Evolutionary conservation across 2,797 vertebrate genomes (phyloP), one percentile per base, ranked within the genome.

Genomic region (Oophaga sylvatica): DNA sequence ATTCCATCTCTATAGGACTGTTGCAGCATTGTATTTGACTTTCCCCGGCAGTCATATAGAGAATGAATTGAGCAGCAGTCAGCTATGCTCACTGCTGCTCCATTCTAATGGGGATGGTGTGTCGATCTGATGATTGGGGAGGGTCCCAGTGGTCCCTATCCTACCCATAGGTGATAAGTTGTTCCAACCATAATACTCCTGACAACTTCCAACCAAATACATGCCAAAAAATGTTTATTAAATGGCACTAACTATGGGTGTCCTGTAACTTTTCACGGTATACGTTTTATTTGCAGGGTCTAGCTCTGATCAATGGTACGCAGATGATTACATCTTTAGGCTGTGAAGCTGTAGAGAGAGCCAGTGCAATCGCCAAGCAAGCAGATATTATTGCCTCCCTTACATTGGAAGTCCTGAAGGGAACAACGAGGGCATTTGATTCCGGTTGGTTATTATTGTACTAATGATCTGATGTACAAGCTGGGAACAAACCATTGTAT

Each of bases 271-370:
- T 57, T 13, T 48, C 8, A 13, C 15, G 7, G 11, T 75, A 84
- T 59, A 2, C 22, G 11, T 1, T 71, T 84, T 80, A 67, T 90
- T 85, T 76, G 26, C 91, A 99, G 98, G 98, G 98, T 59, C 93
- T 99, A 83, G 97, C 98, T 29, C 94, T 99, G 91, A 99, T 99
- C 91, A 99, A 99, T 0, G 98, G 98, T 80, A 99, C 98, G 0
- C 98, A 99, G 91, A 99, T 99, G 98, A 99, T 99, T 93, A 99
- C 98, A 6, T 99, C 98, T 0, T 93, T 99, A 90, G 98, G 98
- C 56, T 98, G 97, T 0, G 98, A 99, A 93, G 98, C 98, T 0
- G 96, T 99, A 57, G 97, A 99, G 92, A 95, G 98, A 91, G 98
- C 98, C 0, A 93, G 90, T 86, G 96, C 98, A 0, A 97, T 99